These are phyloP conservation scores for Rhagoletis pomonella DNA, from an alignment of 1,140 invertebrate species.

Conservation along the genomic window DNA sequence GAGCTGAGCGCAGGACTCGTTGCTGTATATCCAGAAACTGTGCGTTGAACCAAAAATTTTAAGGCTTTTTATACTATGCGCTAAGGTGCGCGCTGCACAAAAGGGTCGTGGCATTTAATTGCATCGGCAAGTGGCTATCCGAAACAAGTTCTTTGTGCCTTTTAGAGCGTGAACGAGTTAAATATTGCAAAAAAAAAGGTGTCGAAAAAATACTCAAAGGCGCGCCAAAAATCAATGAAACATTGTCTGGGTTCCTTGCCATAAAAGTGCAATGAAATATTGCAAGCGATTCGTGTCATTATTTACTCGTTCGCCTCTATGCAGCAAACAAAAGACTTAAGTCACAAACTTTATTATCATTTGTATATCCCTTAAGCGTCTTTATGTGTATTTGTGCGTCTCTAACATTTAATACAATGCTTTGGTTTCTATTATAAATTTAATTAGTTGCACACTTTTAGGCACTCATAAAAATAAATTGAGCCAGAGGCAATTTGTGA, in stretches of 20 bases:
- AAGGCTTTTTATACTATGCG: conserved; percentile 24
- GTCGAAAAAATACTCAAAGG: background rate
- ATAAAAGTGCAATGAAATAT: background rate
- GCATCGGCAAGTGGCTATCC: background rate
- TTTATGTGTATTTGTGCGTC: background rate
- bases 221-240: background rate
- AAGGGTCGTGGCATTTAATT: conserved; percentile 18
- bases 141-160: conserved; percentile 23
- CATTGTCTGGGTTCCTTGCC: background rate
- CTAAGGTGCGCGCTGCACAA: background rate
- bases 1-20: conserved; percentile 23
- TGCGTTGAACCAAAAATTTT: conserved; percentile 24
- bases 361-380: background rate
- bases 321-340: conserved; percentile 22
- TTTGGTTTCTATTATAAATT: background rate
- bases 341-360: background rate
- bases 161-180: conserved; percentile 12
- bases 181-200: background rate
- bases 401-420: background rate
- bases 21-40: conserved; percentile 37
- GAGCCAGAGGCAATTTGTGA: background rate
- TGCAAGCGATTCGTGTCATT: background rate
- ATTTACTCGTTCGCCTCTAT: background rate
- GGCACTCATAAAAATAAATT: background rate
- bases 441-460: conserved; percentile 34